phyloP scores from a whole-genome alignment of 2,888 invertebrate genomes.

The Hemicrepidius hirtus region DNA sequence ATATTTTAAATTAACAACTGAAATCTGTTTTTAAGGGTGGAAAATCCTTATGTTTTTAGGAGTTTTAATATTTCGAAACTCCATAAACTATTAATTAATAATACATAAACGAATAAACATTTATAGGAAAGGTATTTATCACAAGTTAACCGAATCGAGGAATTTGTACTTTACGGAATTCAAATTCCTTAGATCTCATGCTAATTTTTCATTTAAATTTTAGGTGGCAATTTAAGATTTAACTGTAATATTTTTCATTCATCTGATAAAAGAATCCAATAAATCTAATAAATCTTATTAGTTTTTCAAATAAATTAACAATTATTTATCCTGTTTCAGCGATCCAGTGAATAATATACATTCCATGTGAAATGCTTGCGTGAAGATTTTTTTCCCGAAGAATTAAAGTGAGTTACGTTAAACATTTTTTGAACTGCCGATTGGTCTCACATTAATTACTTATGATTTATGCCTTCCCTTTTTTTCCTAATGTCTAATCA shows the following conservation, averaged over 20 bases:
- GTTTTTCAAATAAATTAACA: constrained; percentile 6
- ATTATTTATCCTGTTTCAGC: constrained; percentile 12
- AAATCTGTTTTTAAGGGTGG: no score
- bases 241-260: background rate
- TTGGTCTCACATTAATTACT: no score
- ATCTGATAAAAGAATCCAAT: constrained; percentile 7
- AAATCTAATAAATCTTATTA: constrained; percentile 15
- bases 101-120: no score
- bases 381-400: constrained; percentile 14
- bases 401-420: constrained; percentile 11
- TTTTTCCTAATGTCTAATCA: constrained; percentile 36
- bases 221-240: constrained; percentile 2
- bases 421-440: no score
- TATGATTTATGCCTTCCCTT: constrained; percentile 31
- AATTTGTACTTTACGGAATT: no score
- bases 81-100: no score
- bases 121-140: no score
- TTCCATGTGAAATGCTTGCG: constrained; percentile 9
- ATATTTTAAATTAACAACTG: no score
- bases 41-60: no score
- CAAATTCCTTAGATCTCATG: constrained; percentile 1
- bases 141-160: no score
- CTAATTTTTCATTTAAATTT: constrained; percentile 1
- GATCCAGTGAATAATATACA: background rate
- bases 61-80: no score